Evolutionary conservation across 1,140 invertebrate genomes (phyloP), one percentile per base, ranked within the genome.

Genomic region (Sipha flava): DNA sequence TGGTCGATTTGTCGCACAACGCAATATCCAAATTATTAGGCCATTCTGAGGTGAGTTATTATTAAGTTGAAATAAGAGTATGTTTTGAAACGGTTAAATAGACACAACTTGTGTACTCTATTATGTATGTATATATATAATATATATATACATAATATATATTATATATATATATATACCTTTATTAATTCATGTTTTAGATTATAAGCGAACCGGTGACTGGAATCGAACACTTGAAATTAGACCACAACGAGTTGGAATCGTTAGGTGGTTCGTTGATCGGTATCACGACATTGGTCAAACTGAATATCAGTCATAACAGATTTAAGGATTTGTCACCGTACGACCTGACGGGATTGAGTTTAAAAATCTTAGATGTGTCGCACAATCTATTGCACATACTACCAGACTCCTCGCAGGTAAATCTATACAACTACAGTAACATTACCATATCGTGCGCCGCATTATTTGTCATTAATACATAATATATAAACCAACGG

Each of bases 381-480:
- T 94, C 92, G 0, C 87, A 91, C 83, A 94, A 94, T 84, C 87
- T 90, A 66, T 86, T 94, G 14, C 89, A 88, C 18, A 91, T 92
- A 5, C 86, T 94, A 21, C 91, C 93, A 84, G 91, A 92, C 86
- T 91, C 91, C 43, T 92, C 92, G 79, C 92, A 92, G 89, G 93
- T 94, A 86, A 84, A 34, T 14, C 14, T 1, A 23, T 21, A 40
- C n/a, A n/a, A n/a, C 6, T 57, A 14, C 26, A 57, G 1, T 57
- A 34, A 7, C 16, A 1, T 1, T 10, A 37, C n/a, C n/a, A n/a
- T n/a, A n/a, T n/a, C 18, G 9, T 6, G 26, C n/a, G 3, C 10
- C 12, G 9, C 1, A 6, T 40, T 40, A 6, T 10, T 3, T 18
- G 45, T 52, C 40, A 29, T 18, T 5, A 5, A 9, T 68, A 18